These are phyloP conservation scores for Monarcha castaneiventris DNA, from an alignment of 2,113 vertebrate genomes.

Conservation along the genomic window DNA sequence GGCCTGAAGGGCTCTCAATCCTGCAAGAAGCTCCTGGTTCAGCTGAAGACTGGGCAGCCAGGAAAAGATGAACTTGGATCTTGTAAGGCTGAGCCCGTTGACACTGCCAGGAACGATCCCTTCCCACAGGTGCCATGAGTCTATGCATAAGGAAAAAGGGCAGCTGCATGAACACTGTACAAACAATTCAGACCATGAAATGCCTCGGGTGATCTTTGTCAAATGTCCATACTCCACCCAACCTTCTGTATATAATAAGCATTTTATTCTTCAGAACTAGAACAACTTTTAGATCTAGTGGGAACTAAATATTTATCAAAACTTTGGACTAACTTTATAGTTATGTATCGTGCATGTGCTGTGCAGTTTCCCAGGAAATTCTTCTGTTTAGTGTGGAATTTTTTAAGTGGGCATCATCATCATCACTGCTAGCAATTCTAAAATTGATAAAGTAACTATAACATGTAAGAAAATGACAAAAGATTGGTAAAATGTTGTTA, in stretches of 20 bases:
- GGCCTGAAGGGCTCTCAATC: neutral
- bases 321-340: neutral
- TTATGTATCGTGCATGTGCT: neutral
- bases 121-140: neutral
- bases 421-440: neutral
- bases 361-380: neutral
- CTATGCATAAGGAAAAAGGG: rapidly evolving
- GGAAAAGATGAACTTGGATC: neutral
- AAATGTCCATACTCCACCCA: neutral
- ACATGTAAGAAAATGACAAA: neutral
- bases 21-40: neutral
- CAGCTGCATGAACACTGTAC: neutral
- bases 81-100: rapidly evolving
- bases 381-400: neutral
- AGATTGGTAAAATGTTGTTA: neutral
- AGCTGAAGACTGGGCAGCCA: neutral
- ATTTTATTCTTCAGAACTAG: neutral
- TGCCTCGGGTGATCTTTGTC: neutral
- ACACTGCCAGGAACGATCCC: neutral
- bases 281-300: neutral
- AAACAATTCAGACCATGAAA: neutral
- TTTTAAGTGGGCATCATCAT: neutral
- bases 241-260: neutral
- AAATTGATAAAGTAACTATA: neutral
- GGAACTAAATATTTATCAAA: neutral